Evolutionary conservation across 92 coral and sea anemone genomes (phyloP).

Genomic region (Phenganax marumi): DNA sequence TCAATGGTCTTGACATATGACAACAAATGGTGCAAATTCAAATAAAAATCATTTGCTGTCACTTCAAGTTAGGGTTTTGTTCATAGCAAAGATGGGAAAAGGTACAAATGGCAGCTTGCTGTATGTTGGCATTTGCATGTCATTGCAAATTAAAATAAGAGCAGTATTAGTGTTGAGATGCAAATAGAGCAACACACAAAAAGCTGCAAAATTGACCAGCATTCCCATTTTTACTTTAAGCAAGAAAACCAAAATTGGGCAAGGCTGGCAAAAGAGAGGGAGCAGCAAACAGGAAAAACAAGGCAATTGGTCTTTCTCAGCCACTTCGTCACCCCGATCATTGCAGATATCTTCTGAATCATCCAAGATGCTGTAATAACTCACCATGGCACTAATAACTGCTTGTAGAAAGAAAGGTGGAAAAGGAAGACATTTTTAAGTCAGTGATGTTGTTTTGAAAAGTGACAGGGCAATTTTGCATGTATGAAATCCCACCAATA

Average conservation of each 20-base stretch:
- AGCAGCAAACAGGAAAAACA: slow-evolving; percentile 40
- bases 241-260: slow-evolving; percentile 39
- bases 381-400: slow-evolving; percentile 43
- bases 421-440: slow-evolving; percentile 41
- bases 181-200: not conserved
- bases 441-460: slow-evolving; percentile 44
- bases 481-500: slow-evolving; percentile 36
- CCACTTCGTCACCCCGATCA: slow-evolving; percentile 65
- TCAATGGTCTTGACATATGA: slow-evolving; percentile 19
- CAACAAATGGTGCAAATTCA: slow-evolving; percentile 20
- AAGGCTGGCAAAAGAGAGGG: slow-evolving; percentile 17
- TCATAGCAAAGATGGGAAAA: slow-evolving; percentile 9
- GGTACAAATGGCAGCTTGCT: not conserved
- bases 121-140: not conserved
- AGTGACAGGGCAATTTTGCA: slow-evolving; percentile 23
- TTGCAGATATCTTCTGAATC: slow-evolving; percentile 60
- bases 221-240: slow-evolving; percentile 29
- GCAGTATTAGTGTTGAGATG: not conserved
- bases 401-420: slow-evolving; percentile 53
- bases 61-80: slow-evolving; percentile 19
- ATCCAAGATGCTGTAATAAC: slow-evolving; percentile 45
- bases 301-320: slow-evolving; percentile 52
- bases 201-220: slow-evolving; percentile 6
- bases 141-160: not conserved
- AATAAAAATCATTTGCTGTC: slow-evolving; percentile 13